Evolutionary conservation across 2,797 vertebrate genomes (phyloP).

Genomic region (Poecile montanus): DNA sequence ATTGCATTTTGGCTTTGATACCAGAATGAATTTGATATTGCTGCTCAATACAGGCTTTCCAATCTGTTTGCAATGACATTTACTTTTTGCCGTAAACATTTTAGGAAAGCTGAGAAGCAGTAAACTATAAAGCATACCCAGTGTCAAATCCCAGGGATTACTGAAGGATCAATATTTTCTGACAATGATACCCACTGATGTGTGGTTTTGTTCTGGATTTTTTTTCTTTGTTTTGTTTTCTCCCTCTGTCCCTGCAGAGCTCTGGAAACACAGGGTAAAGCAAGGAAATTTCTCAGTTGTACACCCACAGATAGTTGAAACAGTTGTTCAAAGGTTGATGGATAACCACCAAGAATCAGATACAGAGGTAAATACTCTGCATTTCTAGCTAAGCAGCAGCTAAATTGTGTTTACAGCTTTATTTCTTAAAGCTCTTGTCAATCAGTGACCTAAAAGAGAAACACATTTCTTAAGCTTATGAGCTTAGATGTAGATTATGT

Average conservation of each 20-base stretch:
- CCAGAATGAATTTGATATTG: neutral
- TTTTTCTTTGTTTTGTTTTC: neutral
- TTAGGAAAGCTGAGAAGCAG: constrained; percentile 14
- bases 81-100: constrained; percentile 26
- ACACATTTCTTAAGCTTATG: constrained; percentile 14
- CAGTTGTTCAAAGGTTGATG: constrained; percentile 80
- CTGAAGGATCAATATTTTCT: neutral
- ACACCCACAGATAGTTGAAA: constrained; percentile 76
- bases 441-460: constrained; percentile 18
- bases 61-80: constrained; percentile 29
- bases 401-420: constrained; percentile 20
- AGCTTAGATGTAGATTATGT: constrained; percentile 2
- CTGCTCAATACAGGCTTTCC: neutral
- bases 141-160: constrained; percentile 17
- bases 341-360: constrained; percentile 71
- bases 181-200: neutral
- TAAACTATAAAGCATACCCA: neutral
- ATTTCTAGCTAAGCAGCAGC: neutral
- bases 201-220: neutral
- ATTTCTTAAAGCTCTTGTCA: constrained; percentile 28
- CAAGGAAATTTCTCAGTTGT: constrained; percentile 75
- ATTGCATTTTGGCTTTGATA: constrained; percentile 15
- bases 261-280: constrained; percentile 78
- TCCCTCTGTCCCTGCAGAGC: constrained; percentile 56
- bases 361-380: constrained; percentile 65